Evolutionary conservation across 2,797 vertebrate genomes (phyloP).

Genomic region (Halcyon leucocephala): DNA sequence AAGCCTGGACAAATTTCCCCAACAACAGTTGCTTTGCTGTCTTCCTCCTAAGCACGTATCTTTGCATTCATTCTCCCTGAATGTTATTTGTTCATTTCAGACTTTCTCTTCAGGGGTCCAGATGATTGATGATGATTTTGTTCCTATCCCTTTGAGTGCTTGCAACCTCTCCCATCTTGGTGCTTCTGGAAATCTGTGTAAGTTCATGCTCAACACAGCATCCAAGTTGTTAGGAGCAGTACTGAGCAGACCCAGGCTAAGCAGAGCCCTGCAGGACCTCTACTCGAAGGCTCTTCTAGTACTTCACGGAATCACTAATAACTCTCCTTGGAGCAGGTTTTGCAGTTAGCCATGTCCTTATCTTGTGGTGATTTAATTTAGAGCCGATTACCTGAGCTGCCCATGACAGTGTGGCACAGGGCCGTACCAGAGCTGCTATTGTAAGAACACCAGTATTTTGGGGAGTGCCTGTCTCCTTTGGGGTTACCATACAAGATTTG

Average conservation of each 20-base stretch:
- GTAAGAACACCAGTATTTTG: not conserved
- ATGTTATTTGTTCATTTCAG: not conserved
- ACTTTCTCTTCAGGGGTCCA: not conserved
- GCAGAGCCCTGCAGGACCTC: not conserved
- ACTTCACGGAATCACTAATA: not conserved
- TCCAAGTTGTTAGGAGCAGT: not conserved
- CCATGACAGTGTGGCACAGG: fast-evolving
- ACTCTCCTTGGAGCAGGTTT: not conserved
- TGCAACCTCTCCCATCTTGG: not conserved
- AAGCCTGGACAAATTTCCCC: not conserved
- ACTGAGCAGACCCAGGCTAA: not conserved
- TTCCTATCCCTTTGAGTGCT: not conserved
- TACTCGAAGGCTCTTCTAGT: not conserved
- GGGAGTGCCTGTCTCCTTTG: not conserved
- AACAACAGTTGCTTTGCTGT: not conserved
- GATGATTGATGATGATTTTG: not conserved
- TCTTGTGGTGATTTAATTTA: not conserved
- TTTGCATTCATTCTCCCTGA: not conserved
- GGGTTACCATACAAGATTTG: not conserved
- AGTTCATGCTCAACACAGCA: not conserved
- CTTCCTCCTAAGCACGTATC: not conserved
- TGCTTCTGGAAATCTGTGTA: not conserved
- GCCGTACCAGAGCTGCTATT: not conserved
- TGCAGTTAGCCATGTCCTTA: not conserved
- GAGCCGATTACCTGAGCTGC: not conserved